Evolutionary conservation across 2,797 vertebrate genomes (phyloP), one percentile per base, ranked within the genome.

Genomic region (Macrochelys suwanniensis): DNA sequence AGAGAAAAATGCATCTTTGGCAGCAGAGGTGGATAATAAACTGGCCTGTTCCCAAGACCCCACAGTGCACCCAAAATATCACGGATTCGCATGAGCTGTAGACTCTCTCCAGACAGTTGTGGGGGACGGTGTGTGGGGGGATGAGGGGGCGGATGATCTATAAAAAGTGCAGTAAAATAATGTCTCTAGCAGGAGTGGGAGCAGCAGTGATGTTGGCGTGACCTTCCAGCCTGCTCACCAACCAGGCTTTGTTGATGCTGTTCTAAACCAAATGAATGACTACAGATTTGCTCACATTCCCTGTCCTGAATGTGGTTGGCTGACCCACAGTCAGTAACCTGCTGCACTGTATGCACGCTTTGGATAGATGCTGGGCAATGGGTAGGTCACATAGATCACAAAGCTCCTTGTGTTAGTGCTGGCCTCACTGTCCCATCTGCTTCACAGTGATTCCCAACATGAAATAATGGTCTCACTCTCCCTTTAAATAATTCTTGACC

Each of bases 211-310:
- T 65, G 47, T 85, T 92, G 80, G 84, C 7, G 7, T 91, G 2
- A 56, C 9, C 0, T 0, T 50, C 23, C 85, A 33, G 17, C 85
- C 65, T 85, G 25, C 53, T 50, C 90, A 37, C 8, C 37, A 68
- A 85, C 77, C 15, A 33, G 1, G 45, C 85, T 90, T 90, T 78
- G 3, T 89, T 89, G 85, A 78, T 13, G 54, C 23, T 87, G 4
- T 28, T 68, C 85, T 87, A 88, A 95, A 88, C 45, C 28, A 82
- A 92, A 84, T 59, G 77, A 84, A 56, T 11, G 16, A 50, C 76
- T 82, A 47, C 6, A 80, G 82, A 85, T 91, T 76, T 12, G 79
- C 45, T 49, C 13, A 11, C 45, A 13, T 11, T 45, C 31, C n/a
- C 4, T 23, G 0, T 1, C 25, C 31, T 83, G 56, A 80, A n/a